Conservation (phyloP, 2,113 vertebrate genomes). For the Sceloporus tristichus region DNA sequence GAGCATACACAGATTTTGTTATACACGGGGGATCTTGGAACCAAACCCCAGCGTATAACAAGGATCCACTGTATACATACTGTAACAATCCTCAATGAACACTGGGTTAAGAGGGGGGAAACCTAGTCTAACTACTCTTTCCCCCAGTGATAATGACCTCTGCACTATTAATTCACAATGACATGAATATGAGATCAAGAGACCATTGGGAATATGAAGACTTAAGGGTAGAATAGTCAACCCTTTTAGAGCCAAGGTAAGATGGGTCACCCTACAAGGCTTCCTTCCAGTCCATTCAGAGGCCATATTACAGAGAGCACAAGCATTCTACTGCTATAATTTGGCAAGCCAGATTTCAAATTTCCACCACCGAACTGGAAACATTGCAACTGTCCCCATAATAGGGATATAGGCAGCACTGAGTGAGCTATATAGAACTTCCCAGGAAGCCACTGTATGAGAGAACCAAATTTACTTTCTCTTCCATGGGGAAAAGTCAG, state of each 20-base stretch:
- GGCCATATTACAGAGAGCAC: neutral
- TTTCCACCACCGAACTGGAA: too few relatives aligned
- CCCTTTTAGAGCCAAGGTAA: neutral
- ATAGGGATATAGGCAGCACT: neutral
- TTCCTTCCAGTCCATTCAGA: neutral
- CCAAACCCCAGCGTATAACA: too few relatives aligned
- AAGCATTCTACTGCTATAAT: neutral
- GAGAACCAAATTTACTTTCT: conserved; percentile 4
- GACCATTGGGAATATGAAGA: neutral
- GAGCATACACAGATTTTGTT: too few relatives aligned
- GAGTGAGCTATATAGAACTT: neutral
- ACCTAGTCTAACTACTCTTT: too few relatives aligned
- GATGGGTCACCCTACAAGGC: neutral
- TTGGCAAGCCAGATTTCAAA: neutral
- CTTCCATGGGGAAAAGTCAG: neutral
- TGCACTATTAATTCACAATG: neutral
- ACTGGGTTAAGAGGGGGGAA: neutral
- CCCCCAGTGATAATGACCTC: neutral
- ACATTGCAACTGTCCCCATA: neutral
- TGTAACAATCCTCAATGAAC: neutral
- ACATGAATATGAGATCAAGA: neutral
- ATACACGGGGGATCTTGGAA: too few relatives aligned
- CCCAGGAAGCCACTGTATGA: neutral
- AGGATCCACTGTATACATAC: neutral
- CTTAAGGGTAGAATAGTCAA: neutral